phyloP scores from a whole-genome alignment of 2,113 vertebrate genomes.

The Zootoca vivipara region DNA sequence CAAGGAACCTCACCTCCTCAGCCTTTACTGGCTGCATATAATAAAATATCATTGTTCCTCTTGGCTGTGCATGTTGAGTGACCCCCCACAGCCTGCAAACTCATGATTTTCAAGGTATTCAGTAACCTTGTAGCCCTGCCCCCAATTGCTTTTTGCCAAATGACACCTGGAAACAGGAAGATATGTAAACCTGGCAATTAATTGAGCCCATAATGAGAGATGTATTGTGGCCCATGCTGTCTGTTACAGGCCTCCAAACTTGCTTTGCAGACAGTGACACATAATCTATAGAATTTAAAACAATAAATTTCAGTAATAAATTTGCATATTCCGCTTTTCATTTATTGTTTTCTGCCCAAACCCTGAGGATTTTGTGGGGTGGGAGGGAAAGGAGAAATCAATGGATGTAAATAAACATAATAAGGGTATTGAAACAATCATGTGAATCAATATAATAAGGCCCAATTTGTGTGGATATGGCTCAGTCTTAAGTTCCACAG shows the following conservation, averaged over 20 bases:
- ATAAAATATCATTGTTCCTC: neutral
- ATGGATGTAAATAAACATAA: neutral
- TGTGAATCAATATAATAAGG: neutral
- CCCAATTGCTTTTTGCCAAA: neutral
- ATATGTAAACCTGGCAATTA: neutral
- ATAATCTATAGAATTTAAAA: neutral
- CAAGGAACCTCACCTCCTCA: neutral
- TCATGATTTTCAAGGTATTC: neutral
- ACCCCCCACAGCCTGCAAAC: neutral
- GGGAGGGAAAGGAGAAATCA: neutral
- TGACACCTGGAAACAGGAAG: neutral
- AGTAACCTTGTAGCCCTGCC: neutral
- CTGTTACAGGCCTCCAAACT: neutral
- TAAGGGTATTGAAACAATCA: neutral
- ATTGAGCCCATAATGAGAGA: neutral
- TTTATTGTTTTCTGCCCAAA: neutral
- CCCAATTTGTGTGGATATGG: neutral
- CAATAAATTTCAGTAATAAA: neutral
- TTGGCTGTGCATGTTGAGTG: neutral
- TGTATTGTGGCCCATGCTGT: neutral
- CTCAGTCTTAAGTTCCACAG: slow-evolving; percentile 58
- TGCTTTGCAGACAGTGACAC: neutral
- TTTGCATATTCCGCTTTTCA: neutral
- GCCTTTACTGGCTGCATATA: neutral
- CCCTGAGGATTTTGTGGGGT: neutral